Evolutionary conservation across 2,888 invertebrate species (phyloP).

Genomic region (Cephonodes hylas): DNA sequence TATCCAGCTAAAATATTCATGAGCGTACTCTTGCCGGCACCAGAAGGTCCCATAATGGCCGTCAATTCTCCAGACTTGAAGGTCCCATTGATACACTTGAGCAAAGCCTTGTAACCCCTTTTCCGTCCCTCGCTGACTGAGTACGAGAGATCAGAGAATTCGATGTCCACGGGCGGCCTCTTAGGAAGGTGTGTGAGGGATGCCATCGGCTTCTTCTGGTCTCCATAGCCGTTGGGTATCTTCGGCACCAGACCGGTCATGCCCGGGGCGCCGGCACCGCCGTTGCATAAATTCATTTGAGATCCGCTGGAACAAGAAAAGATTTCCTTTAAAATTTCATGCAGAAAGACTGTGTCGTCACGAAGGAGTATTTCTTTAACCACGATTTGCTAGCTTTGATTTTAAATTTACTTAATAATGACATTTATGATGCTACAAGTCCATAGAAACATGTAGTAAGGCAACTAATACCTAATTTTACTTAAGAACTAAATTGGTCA

Average conservation of each 20-base stretch:
- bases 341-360: no score
- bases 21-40: conserved; percentile 88
- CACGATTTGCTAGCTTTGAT: no score
- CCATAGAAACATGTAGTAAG: no score
- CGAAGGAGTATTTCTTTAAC: no score
- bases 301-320: conserved; percentile 81
- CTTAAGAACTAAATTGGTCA: no score
- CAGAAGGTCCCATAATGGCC: conserved; percentile 97
- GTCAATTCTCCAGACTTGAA: conserved; percentile 95
- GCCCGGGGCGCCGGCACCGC: conserved; percentile 75
- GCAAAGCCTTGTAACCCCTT: conserved; percentile 91
- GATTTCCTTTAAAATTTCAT: no score
- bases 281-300: conserved; percentile 88
- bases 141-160: conserved; percentile 93
- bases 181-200: conserved; percentile 91
- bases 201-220: conserved; percentile 87
- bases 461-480: no score
- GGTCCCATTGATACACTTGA: conserved; percentile 93
- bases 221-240: conserved; percentile 86
- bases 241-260: conserved; percentile 83
- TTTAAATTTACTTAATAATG: no score
- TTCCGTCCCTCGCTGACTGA: conserved; percentile 92
- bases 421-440: no score
- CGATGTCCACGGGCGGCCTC: conserved; percentile 93
- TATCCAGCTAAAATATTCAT: conserved; percentile 95